phyloP scores from a whole-genome alignment of 2,113 vertebrate species.

The Chloebia gouldiae region DNA sequence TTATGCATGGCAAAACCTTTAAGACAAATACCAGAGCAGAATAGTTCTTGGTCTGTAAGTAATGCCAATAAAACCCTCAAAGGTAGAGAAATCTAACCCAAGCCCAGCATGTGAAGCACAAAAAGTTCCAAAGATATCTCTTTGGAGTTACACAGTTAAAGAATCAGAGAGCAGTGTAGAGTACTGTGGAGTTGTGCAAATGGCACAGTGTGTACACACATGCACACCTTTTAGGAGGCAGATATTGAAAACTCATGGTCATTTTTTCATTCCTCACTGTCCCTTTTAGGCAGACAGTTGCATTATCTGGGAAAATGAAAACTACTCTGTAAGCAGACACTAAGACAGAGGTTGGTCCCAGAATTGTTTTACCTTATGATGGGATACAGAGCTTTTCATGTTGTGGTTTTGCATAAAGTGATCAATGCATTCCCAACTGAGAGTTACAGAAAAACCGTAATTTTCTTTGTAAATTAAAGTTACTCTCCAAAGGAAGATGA shows the following conservation, averaged over 20 bases:
- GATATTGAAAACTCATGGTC: background rate
- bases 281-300: background rate
- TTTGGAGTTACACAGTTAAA: background rate
- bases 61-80: background rate
- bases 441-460: background rate
- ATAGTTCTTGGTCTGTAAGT: background rate
- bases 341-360: background rate
- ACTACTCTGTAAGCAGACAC: background rate
- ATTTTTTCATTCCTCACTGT: background rate
- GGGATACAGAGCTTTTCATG: conserved; percentile 14
- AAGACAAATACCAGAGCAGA: background rate
- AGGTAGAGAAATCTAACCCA: background rate
- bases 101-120: background rate
- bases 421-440: background rate
- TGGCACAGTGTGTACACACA: accelerated
- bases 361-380: background rate
- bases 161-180: background rate
- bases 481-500: conserved; percentile 53
- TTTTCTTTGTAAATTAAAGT: conserved; percentile 66
- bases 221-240: background rate
- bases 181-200: background rate
- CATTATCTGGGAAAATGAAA: background rate
- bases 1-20: background rate
- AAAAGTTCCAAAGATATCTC: background rate
- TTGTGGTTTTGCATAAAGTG: background rate